Evolutionary conservation across 2,888 invertebrate species (phyloP).

Genomic region (Chesias legatella): DNA sequence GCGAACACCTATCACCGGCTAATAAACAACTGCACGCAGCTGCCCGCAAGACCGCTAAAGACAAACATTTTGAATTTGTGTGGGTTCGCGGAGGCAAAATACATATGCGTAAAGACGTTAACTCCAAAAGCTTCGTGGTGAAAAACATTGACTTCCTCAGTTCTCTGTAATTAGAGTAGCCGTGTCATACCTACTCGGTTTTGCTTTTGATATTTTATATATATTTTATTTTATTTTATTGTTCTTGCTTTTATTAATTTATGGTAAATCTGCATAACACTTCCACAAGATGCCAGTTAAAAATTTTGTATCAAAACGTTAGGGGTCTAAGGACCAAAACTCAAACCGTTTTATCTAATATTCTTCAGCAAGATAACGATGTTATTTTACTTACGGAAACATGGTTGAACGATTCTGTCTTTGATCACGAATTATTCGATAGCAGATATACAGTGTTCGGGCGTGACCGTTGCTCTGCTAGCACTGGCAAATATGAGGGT

Average conservation of each 20-base stretch:
- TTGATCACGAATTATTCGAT: too few species aligned
- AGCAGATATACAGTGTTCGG: too few species aligned
- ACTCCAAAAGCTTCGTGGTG: too few species aligned
- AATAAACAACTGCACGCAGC: slow-evolving; percentile 4
- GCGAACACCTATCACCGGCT: neutral
- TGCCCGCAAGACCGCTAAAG: neutral
- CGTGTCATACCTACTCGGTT: neutral
- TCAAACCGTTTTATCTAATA: neutral
- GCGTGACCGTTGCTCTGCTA: neutral
- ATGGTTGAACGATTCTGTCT: too few species aligned
- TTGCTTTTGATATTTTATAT: neutral
- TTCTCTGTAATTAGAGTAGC: neutral
- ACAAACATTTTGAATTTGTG: slow-evolving; percentile 22
- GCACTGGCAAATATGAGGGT: neutral
- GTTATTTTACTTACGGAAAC: neutral
- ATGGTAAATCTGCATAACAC: neutral
- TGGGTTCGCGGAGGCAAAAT: slow-evolving; percentile 16
- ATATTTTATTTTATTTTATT: neutral
- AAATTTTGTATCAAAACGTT: neutral
- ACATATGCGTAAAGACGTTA: neutral
- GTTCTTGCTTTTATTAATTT: neutral
- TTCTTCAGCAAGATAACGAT: neutral
- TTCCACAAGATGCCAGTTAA: neutral
- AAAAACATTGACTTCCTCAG: neutral
- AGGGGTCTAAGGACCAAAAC: neutral